phyloP scores from a whole-genome alignment of 2,113 vertebrate genomes.

The Pomatostomus ruficeps region DNA sequence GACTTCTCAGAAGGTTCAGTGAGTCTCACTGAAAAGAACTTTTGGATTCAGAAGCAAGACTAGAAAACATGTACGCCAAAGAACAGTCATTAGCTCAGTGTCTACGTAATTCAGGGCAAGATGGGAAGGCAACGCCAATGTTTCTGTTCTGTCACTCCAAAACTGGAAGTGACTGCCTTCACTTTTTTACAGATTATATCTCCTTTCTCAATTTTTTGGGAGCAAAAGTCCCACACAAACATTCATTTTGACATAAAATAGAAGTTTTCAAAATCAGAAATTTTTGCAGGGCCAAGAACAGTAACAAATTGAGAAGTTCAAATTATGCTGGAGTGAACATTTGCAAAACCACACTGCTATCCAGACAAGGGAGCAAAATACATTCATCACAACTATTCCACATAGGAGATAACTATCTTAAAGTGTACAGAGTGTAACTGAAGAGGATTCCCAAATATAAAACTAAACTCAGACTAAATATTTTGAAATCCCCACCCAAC shows the following conservation, averaged over 20 bases:
- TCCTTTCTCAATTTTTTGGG: background rate
- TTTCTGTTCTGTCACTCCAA: background rate
- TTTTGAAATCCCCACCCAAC: background rate
- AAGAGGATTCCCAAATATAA: background rate
- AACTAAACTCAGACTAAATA: background rate
- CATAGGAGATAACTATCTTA: background rate
- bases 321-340: background rate
- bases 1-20: background rate
- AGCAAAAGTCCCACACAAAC: background rate
- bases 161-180: background rate
- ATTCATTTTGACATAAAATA: background rate
- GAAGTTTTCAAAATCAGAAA: background rate
- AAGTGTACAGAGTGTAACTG: background rate
- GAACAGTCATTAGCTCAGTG: background rate
- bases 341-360: background rate
- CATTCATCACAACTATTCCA: background rate
- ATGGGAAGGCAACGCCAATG: accelerated
- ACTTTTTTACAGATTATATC: background rate
- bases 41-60: background rate
- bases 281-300: background rate
- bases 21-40: background rate
- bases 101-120: background rate
- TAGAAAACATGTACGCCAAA: background rate
- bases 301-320: background rate
- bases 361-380: background rate